Percentiles rank a stretch among this genome's conserved stretches.
Evolutionary conservation across 2,797 vertebrate species (phyloP).

Genomic region (Emydoidea blandingii): DNA sequence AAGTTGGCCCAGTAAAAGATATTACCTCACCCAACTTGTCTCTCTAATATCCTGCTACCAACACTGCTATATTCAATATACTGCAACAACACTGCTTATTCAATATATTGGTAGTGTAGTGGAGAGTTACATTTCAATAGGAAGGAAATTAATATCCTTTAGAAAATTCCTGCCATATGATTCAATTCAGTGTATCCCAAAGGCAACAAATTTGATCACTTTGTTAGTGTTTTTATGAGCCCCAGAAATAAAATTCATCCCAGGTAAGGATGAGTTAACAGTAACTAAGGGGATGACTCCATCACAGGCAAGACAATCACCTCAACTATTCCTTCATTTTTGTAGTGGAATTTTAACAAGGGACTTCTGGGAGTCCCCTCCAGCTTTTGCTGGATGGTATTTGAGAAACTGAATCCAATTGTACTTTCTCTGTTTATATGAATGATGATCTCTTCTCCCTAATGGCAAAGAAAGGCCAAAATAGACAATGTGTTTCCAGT

Average conservation of each 20-base stretch:
- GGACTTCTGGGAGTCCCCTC: background rate
- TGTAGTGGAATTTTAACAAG: background rate
- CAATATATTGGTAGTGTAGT: background rate
- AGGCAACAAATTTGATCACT: background rate
- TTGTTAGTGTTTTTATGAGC: background rate
- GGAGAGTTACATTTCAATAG: background rate
- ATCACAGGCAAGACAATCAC: background rate
- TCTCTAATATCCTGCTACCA: background rate
- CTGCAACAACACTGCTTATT: background rate
- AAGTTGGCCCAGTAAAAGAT: background rate
- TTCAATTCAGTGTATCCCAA: background rate
- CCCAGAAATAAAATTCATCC: fast-evolving
- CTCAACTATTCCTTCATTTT: background rate
- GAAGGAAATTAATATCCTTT: background rate
- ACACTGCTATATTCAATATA: background rate
- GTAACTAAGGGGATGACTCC: background rate
- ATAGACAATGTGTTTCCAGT: background rate
- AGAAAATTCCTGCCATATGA: background rate
- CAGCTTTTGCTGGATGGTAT: background rate
- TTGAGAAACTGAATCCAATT: background rate
- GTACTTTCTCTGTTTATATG: background rate
- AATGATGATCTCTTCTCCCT: background rate
- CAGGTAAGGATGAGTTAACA: background rate
- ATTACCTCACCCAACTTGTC: background rate
- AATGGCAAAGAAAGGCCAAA: background rate